Base-by-base conservation (phyloP, 1,140 invertebrate genomes). In the Drosophila auraria region DNA sequence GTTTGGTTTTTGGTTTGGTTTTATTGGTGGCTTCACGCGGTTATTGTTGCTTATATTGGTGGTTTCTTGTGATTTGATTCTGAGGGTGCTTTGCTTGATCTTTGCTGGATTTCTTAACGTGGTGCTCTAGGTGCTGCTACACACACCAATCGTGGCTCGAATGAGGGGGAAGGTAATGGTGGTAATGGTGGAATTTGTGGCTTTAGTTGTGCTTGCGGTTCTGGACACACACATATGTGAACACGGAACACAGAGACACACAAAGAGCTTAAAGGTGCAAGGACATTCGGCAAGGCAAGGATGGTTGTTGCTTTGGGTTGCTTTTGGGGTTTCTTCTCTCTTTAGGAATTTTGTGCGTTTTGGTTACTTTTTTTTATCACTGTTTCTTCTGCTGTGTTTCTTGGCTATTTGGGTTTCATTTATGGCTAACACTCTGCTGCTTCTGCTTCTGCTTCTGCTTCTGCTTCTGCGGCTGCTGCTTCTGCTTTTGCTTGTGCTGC, bases 91-190 rank as follows among this genome's bases (percentile, higher is more conserved):
- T 63, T 45, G 1, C 5, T 23, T 40, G 27, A 33, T 53, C 6
- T 15, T 36, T 63, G 36, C 25, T 64, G 44, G 20, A 53, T 68
- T n/a, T 51, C 17, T 30, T 73, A 57, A 5, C 8, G 59, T 56
- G 33, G 50, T 72, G 54, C 40, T 66, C 17, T 59, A 64, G 50
- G 40, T 53, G 60, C 71, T 76, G 72, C 73, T 74, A 76, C 20
- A 76, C 73, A 76, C 74, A 75, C 74, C 74, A 60, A 65, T 75
- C 70, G 70, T 47, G 68, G 71, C 62, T 62, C 72, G 60, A 17
- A 30, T 68, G 74, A 70, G 68, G 68, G 57, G 75, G 33, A n/a
- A 33, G 49, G 36, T 30, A 30, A 6, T 30, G 27, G 27, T 47
- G 57, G 45, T 57, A 36, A 15, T 47, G 45, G 45, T 51, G 50